A percentile compares a stretch with the other conserved stretches of the same genome.
These are phyloP conservation scores for Papilio gigon DNA, from an alignment of 2,888 invertebrate species.

Conservation along the genomic window DNA sequence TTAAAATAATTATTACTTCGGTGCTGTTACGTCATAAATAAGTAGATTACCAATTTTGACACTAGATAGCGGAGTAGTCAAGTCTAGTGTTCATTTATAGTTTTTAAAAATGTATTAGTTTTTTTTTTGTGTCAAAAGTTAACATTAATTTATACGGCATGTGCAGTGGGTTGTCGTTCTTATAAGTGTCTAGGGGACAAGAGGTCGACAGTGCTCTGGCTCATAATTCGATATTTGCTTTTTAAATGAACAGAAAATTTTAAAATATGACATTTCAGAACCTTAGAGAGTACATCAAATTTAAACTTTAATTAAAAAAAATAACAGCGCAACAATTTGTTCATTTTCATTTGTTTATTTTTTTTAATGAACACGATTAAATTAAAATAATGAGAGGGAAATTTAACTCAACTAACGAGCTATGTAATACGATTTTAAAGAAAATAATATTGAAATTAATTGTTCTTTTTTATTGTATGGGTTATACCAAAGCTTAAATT, in stretches of 20 bases:
- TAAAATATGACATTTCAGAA: neutral
- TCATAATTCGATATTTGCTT: constrained; percentile 11
- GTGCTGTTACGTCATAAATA: no score
- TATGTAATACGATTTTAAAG: neutral
- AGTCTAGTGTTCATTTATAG: no score
- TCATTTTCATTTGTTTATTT: neutral
- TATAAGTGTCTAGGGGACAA: constrained; percentile 20
- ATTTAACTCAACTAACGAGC: neutral
- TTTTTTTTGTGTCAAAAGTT: no score
- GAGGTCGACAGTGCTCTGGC: neutral
- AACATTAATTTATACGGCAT: no score
- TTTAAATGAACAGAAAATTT: constrained; percentile 6
- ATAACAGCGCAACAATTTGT: neutral
- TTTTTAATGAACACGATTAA: neutral
- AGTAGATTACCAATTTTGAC: no score
- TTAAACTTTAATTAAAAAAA: neutral
- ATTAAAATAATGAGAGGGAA: neutral
- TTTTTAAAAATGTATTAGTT: no score
- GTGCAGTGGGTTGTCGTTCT: neutral
- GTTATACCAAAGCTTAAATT: no score
- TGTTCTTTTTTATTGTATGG: no score
- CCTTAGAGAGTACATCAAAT: neutral
- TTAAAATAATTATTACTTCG: no score
- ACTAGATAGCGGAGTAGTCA: no score
- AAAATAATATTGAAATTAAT: neutral